phyloP scores from a whole-genome alignment of 2,888 invertebrate species.

The Nycteola revayana region DNA sequence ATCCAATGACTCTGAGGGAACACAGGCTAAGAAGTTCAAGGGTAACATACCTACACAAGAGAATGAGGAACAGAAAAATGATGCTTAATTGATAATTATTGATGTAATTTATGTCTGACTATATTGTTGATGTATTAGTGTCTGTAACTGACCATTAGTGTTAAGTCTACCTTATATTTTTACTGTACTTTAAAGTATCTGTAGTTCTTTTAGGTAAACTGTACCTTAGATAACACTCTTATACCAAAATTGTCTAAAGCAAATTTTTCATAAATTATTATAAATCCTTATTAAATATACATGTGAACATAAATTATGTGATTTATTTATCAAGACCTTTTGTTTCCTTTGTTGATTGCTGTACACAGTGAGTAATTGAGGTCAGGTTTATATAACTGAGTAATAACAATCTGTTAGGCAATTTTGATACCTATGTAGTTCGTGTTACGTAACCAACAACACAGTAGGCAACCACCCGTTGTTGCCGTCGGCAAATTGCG shows the following conservation, averaged over 20 bases:
- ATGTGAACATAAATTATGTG: conserved; percentile 34
- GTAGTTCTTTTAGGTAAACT: conserved; percentile 59
- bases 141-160: conserved; percentile 34
- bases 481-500: conserved; percentile 17
- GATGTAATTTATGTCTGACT: background rate
- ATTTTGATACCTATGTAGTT: conserved; percentile 31
- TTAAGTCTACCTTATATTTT: conserved; percentile 41
- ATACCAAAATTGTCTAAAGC: conserved; percentile 62
- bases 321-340: conserved; percentile 16
- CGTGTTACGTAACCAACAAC: conserved; percentile 31
- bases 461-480: background rate
- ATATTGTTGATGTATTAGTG: conserved; percentile 11
- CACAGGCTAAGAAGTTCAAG: conserved; percentile 71
- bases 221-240: conserved; percentile 65
- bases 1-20: conserved; percentile 59
- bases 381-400: conserved; percentile 32
- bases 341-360: conserved; percentile 15
- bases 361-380: conserved; percentile 20
- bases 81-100: conserved; percentile 33
- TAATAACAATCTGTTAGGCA: conserved; percentile 33
- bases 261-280: conserved; percentile 48
- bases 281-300: conserved; percentile 39
- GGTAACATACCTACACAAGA: conserved; percentile 40
- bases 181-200: conserved; percentile 45
- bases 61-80: conserved; percentile 43